Percentiles rank a stretch among this genome's conserved stretches.
These are phyloP conservation scores for Galeopterus variegatus DNA, from an alignment of 2,113 vertebrate genomes.

Conservation along the genomic window DNA sequence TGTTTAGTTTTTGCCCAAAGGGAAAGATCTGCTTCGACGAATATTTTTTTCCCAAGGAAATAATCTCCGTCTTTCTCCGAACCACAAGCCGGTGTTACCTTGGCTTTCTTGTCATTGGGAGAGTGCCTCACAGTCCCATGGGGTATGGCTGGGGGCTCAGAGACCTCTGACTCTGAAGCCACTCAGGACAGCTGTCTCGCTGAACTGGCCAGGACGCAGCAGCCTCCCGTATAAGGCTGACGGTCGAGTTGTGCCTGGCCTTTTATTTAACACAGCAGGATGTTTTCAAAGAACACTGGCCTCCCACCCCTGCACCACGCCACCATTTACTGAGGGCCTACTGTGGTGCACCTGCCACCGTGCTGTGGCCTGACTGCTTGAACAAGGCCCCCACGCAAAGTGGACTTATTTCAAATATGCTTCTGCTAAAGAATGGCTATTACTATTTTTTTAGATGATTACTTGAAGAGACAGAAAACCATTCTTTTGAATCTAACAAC, in stretches of 20 bases:
- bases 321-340: no score
- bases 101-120: not conserved
- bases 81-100: not conserved
- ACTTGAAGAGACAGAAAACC: not conserved
- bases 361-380: rapidly evolving
- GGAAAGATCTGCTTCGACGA: conserved; percentile 7
- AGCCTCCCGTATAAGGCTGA: rapidly evolving
- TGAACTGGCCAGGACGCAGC: not conserved
- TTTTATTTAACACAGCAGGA: not conserved
- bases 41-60: not conserved
- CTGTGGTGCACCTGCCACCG: rapidly evolving
- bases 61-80: not conserved
- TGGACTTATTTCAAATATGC: not conserved
- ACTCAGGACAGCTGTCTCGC: not conserved
- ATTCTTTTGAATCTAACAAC: not conserved
- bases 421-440: not conserved
- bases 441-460: not conserved
- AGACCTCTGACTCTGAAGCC: no score
- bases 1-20: not conserved
- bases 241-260: rapidly evolving
- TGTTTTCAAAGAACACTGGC: not conserved
- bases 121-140: rapidly evolving
- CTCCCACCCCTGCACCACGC: not conserved
- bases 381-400: not conserved
- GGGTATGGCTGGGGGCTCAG: not conserved